A percentile compares a stretch with the other conserved stretches of the same genome.
Evolutionary conservation across 2,113 vertebrate genomes (phyloP).

Genomic region (Poicephalus gulielmi): DNA sequence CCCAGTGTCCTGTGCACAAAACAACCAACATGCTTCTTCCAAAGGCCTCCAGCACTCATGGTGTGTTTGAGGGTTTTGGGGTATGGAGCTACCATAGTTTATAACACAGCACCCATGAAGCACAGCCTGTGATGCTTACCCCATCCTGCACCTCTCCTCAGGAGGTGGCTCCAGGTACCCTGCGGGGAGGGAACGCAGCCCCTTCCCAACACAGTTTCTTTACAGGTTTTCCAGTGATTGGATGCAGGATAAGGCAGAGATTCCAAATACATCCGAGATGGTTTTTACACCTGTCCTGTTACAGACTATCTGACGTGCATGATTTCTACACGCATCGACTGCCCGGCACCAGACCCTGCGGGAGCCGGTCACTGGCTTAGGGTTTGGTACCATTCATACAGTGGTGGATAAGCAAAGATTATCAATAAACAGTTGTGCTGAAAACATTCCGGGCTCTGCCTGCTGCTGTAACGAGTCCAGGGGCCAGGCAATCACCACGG

Average conservation of each 20-base stretch:
- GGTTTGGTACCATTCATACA: conserved; percentile 14
- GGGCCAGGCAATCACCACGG: fast-evolving
- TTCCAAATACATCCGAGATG: conserved; percentile 30
- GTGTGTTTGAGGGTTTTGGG: not conserved
- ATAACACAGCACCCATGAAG: fast-evolving
- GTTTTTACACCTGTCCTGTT: conserved; percentile 49
- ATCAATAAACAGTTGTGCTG: conserved; percentile 73
- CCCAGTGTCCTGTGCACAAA: not conserved
- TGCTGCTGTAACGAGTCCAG: not conserved
- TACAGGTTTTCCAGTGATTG: not conserved
- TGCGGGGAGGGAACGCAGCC: not conserved
- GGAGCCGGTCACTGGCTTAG: not conserved
- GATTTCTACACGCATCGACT: conserved; percentile 29
- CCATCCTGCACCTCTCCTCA: not conserved
- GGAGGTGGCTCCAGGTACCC: not conserved
- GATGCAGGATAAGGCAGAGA: conserved; percentile 6
- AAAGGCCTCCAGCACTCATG: not conserved
- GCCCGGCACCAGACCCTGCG: not conserved
- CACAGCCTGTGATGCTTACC: not conserved
- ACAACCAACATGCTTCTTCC: not conserved
- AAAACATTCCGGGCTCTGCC: not conserved
- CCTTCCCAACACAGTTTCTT: not conserved
- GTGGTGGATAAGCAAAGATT: conserved; percentile 50
- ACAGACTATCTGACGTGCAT: conserved; percentile 56
- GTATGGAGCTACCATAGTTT: not conserved